These are phyloP conservation scores for Hemicrepidius hirtus DNA, from an alignment of 2,888 invertebrate species.

Conservation along the genomic window DNA sequence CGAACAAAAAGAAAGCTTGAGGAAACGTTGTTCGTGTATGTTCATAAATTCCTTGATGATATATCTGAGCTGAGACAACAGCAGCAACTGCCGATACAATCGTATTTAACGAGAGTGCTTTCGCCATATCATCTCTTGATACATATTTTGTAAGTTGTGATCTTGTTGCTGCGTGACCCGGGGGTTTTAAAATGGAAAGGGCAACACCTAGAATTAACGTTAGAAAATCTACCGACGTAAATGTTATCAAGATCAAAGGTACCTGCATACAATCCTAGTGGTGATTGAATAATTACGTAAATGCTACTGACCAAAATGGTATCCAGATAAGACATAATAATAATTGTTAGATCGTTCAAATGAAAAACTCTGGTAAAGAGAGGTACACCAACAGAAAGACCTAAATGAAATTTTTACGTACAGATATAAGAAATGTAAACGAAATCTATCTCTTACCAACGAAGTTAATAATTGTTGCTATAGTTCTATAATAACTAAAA, in stretches of 20 bases:
- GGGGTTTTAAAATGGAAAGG: conserved; percentile 31
- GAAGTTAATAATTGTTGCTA: conserved; percentile 75
- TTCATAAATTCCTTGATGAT: conserved; percentile 74
- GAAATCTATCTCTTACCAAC: conserved; percentile 73
- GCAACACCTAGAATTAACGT: conserved; percentile 38
- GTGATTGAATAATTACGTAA: conserved; percentile 66
- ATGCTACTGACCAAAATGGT: conserved; percentile 69
- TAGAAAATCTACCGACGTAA: too few species aligned
- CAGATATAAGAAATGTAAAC: neutral
- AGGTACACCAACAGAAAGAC: conserved; percentile 59
- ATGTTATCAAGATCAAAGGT: too few species aligned
- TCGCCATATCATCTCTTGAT: conserved; percentile 67
- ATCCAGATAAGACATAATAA: conserved; percentile 69
- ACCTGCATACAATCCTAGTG: conserved; percentile 69
- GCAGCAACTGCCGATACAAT: conserved; percentile 77
- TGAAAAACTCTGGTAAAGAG: conserved; percentile 67
- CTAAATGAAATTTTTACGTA: conserved; percentile 21
- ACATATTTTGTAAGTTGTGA: conserved; percentile 69
- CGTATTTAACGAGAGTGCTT: conserved; percentile 75
- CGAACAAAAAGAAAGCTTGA: conserved; percentile 76
- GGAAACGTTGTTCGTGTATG: conserved; percentile 73
- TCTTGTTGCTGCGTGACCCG: conserved; percentile 52
- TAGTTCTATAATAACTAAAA: conserved; percentile 76
- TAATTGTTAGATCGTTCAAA: conserved; percentile 67
- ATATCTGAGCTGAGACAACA: conserved; percentile 75